Conservation (phyloP, 2,797 vertebrate species). For the Crenuchus spilurus region DNA sequence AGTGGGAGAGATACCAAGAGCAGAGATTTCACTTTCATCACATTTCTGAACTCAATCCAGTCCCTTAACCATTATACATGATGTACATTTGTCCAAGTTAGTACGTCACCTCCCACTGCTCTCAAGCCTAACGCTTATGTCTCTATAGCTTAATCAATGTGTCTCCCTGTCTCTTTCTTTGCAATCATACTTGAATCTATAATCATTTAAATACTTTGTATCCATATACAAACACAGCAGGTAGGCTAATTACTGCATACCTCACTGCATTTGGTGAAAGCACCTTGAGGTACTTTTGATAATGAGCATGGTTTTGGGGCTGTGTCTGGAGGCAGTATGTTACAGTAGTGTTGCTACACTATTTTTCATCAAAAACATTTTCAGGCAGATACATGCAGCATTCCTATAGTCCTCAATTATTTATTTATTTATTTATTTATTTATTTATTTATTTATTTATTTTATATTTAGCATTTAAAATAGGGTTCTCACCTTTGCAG, state of each 20-base stretch:
- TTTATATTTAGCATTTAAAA: conserved; percentile 11
- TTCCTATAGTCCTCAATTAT: background rate
- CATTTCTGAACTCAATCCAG: conserved; percentile 7
- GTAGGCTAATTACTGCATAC: conserved; percentile 35
- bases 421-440: no score
- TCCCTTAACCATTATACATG: conserved; percentile 16
- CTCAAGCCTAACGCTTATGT: background rate
- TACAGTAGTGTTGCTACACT: conserved; percentile 1
- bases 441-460: background rate
- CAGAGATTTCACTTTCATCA: conserved; percentile 11
- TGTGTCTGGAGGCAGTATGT: background rate
- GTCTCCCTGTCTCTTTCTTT: background rate
- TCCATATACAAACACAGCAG: conserved; percentile 1
- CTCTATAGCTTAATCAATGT: conserved; percentile 22
- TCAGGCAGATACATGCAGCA: background rate
- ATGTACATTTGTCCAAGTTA: conserved; percentile 11
- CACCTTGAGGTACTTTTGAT: conserved; percentile 32
- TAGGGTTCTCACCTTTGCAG: conserved; percentile 9
- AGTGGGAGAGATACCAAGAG: background rate
- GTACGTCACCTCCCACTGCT: background rate
- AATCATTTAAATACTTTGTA: background rate
- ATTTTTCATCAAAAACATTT: background rate
- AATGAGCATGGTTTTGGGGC: background rate
- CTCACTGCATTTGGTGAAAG: conserved; percentile 19
- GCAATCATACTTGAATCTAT: background rate